Evolutionary conservation across 2,113 vertebrate genomes (phyloP).

Genomic region (Ptilonorhynchus violaceus): DNA sequence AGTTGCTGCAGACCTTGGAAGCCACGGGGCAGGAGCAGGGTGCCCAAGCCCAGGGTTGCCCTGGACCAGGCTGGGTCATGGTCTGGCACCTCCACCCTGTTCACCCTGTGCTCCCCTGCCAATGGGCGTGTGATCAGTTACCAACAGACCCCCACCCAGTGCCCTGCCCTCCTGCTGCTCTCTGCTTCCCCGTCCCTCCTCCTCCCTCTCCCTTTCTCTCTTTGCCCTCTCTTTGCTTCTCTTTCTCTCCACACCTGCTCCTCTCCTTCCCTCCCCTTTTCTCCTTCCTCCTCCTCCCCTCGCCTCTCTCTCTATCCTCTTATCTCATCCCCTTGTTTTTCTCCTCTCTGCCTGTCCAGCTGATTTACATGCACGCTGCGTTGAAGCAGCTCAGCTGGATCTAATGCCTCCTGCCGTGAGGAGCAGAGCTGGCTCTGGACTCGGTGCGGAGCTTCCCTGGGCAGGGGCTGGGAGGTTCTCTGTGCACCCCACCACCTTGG

Average conservation of each 20-base stretch:
- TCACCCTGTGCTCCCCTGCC: neutral
- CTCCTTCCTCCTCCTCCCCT: constrained; percentile 50
- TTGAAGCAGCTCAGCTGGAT: constrained; percentile 67
- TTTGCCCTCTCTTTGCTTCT: constrained; percentile 43
- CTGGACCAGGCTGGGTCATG: neutral
- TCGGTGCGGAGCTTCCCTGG: neutral
- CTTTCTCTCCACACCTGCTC: constrained; percentile 48
- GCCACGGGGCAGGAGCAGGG: neutral
- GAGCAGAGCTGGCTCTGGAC: neutral
- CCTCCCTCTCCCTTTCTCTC: neutral
- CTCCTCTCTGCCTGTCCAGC: constrained; percentile 60
- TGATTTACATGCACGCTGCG: constrained; percentile 62
- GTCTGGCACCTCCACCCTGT: neutral
- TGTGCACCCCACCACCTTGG: neutral
- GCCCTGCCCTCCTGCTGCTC: neutral
- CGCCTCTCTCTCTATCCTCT: constrained; percentile 38
- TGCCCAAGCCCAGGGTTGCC: neutral
- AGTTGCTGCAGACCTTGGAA: neutral
- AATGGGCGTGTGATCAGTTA: accelerated
- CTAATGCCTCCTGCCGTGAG: constrained; percentile 47
- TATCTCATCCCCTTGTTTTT: constrained; percentile 71
- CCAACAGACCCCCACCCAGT: neutral
- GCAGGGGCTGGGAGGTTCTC: neutral
- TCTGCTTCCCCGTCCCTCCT: neutral
- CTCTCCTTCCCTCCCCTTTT: constrained; percentile 56